phyloP scores from a whole-genome alignment of 2,113 vertebrate genomes.

The Setophaga petechia region DNA sequence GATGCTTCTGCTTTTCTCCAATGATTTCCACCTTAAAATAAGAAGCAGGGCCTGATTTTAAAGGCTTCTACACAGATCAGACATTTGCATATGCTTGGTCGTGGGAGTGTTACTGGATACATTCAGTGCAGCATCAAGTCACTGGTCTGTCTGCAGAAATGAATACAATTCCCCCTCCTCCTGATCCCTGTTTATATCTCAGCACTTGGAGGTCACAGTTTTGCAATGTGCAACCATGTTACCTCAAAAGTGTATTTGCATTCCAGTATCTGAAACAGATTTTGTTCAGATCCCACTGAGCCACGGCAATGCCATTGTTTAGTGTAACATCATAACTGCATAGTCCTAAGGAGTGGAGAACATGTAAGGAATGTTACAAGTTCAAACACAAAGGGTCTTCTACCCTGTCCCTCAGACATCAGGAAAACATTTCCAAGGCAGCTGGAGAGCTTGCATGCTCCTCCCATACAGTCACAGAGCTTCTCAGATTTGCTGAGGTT shows the following conservation, averaged over 20 bases:
- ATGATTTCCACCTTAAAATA: not conserved
- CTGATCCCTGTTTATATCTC: not conserved
- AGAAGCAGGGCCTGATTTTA: not conserved
- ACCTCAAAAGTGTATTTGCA: not conserved
- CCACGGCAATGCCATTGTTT: not conserved
- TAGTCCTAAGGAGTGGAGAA: not conserved
- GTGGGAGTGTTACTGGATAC: not conserved
- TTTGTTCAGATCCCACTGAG: not conserved
- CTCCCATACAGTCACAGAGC: not conserved
- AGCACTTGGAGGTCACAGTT: not conserved
- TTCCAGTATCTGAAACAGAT: not conserved
- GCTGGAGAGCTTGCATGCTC: not conserved
- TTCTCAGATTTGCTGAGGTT: not conserved
- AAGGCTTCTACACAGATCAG: not conserved
- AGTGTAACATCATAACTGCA: not conserved
- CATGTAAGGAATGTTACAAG: fast-evolving
- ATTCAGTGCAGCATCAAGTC: not conserved
- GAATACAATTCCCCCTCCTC: not conserved
- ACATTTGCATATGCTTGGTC: not conserved
- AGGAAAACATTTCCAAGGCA: not conserved
- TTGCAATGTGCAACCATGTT: fast-evolving
- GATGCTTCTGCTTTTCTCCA: not conserved
- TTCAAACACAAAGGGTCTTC: not conserved
- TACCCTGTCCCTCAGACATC: not conserved
- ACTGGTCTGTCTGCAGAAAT: not conserved